Percentiles rank a stretch among this genome's conserved stretches.
phyloP scores from a whole-genome alignment of 2,797 vertebrate species.

The Pristis pectinata region DNA sequence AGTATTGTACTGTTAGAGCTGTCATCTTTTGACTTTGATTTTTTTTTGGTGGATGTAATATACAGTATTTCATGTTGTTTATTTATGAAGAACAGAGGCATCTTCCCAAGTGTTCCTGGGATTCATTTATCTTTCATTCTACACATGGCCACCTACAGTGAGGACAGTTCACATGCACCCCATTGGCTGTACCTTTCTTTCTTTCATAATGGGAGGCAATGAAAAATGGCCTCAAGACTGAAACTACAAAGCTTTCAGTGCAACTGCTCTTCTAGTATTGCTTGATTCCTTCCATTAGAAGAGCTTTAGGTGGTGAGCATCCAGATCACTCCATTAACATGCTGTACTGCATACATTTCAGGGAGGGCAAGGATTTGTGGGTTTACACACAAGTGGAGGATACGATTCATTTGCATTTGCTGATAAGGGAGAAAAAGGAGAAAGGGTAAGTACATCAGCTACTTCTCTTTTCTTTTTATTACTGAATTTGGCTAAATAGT shows the following conservation, averaged over 20 bases:
- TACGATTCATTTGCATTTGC: conserved; percentile 59
- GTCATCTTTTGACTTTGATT: background rate
- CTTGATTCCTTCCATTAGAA: background rate
- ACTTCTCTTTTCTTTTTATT: background rate
- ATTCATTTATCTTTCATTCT: background rate
- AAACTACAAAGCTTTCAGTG: background rate
- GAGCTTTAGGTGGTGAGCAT: background rate
- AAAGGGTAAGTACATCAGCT: conserved; percentile 59
- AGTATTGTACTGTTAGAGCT: background rate
- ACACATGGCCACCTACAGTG: background rate
- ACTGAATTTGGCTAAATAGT: background rate
- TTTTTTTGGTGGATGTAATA: background rate
- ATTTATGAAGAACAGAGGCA: background rate
- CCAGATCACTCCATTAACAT: background rate
- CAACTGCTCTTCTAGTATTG: background rate
- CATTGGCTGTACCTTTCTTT: background rate
- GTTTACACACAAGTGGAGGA: conserved; percentile 50
- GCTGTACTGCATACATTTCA: background rate
- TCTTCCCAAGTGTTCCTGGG: background rate
- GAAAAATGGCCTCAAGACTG: background rate
- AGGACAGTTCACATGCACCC: background rate
- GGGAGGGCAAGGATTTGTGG: conserved; percentile 52
- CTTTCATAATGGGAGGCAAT: background rate
- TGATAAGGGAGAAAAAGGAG: conserved; percentile 76
- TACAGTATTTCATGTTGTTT: background rate